phyloP scores from a whole-genome alignment of 2,113 vertebrate genomes.

The Rostratula benghalensis region DNA sequence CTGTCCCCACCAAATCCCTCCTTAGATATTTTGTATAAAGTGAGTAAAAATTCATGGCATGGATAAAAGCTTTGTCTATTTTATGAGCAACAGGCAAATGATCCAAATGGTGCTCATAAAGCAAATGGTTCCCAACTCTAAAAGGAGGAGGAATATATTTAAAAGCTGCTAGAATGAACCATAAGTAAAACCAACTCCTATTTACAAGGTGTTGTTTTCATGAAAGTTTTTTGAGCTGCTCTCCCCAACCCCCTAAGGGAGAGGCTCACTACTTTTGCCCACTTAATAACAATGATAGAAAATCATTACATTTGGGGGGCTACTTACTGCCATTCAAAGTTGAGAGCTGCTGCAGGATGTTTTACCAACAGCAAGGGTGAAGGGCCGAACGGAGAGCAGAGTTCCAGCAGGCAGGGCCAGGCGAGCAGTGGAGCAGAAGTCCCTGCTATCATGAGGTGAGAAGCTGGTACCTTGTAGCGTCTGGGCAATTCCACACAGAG shows the following conservation, averaged over 20 bases:
- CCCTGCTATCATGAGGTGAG: not conserved
- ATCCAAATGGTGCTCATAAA: constrained; percentile 64
- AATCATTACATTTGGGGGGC: not conserved
- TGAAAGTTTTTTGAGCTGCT: not conserved
- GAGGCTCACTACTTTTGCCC: not conserved
- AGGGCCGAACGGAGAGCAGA: not conserved
- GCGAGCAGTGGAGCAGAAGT: not conserved
- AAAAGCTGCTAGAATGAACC: constrained; percentile 8
- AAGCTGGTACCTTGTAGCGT: not conserved
- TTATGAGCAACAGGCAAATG: constrained; percentile 65
- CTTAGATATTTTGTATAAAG: constrained; percentile 69
- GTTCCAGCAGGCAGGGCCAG: not conserved
- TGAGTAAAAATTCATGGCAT: constrained; percentile 66
- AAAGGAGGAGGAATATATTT: constrained; percentile 47
- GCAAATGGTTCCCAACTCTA: constrained; percentile 49
- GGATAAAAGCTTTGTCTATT: constrained; percentile 66
- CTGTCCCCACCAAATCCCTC: constrained; percentile 62
- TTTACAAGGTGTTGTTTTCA: not conserved
- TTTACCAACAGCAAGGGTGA: not conserved
- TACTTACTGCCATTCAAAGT: not conserved
- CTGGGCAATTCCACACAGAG: not conserved
- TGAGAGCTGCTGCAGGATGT: not conserved
- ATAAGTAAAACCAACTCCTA: not conserved
- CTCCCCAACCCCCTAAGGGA: not conserved
- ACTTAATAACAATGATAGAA: not conserved